Evolutionary conservation across 2,888 invertebrate species (phyloP).

Genomic region (Polymixis lichenea): DNA sequence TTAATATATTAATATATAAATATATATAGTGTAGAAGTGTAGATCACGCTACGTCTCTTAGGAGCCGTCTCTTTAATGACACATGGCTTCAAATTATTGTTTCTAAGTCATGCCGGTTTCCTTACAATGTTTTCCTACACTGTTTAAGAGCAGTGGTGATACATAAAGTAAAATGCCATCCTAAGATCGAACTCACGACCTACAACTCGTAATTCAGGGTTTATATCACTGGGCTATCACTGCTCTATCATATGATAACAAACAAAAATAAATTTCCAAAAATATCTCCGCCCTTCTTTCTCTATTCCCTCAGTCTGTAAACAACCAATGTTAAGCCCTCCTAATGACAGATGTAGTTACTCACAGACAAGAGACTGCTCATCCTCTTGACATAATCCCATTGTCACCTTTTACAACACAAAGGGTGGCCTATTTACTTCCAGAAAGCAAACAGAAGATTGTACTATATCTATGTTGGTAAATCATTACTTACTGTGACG

Average conservation of each 20-base stretch:
- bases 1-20: no score
- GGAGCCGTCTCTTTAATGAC: no score
- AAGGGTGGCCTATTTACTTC: constrained; percentile 28
- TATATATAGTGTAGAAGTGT: no score
- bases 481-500: background rate
- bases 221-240: background rate
- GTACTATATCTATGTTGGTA: background rate
- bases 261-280: background rate
- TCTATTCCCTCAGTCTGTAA: background rate
- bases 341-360: constrained; percentile 9
- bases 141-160: no score
- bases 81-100: no score
- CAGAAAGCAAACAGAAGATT: background rate
- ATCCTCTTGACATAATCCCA: constrained; percentile 15
- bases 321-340: background rate
- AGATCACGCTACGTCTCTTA: no score
- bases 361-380: background rate
- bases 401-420: constrained; percentile 22
- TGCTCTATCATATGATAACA: background rate
- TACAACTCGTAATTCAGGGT: no score
- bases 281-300: no score
- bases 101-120: no score
- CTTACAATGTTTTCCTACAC: no score
- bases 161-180: no score
- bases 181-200: no score